Conservation (phyloP, 2,113 vertebrate genomes). For the Neogobius melanostomus region DNA sequence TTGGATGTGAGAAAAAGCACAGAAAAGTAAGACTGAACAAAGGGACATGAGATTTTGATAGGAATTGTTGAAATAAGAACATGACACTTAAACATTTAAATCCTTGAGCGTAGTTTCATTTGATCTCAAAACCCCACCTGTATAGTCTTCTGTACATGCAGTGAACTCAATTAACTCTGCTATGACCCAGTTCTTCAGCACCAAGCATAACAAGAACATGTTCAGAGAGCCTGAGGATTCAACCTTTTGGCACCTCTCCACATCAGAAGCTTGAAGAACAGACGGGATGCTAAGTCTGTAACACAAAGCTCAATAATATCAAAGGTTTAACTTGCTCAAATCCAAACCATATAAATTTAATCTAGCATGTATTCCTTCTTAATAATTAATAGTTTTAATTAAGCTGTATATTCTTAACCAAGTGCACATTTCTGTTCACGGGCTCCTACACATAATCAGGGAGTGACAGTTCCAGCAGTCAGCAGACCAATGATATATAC, state of each 20-base stretch:
- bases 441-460: too few species aligned
- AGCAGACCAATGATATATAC: too few species aligned
- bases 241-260: slow-evolving; percentile 44
- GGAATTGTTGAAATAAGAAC: too few species aligned
- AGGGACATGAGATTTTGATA: too few species aligned
- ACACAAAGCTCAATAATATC: slow-evolving; percentile 8
- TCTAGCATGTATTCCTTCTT: slow-evolving; percentile 8
- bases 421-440: neutral
- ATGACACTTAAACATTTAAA: neutral
- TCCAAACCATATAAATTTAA: slow-evolving; percentile 10
- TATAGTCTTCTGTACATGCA: slow-evolving; percentile 15
- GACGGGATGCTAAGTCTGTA: slow-evolving; percentile 33
- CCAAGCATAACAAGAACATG: slow-evolving; percentile 63
- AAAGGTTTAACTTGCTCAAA: slow-evolving; percentile 1
- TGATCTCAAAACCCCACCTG: slow-evolving; percentile 15
- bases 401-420: neutral
- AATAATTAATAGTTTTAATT: slow-evolving; percentile 29
- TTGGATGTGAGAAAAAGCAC: neutral
- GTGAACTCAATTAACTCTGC: slow-evolving; percentile 63
- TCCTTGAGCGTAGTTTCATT: slow-evolving; percentile 24
- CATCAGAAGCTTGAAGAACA: slow-evolving; percentile 44
- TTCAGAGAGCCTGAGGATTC: slow-evolving; percentile 53
- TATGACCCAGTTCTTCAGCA: slow-evolving; percentile 61
- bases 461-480: too few species aligned
- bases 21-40: neutral